Conservation (phyloP, 1,140 invertebrate species). For the Cataglyphis hispanica region DNA sequence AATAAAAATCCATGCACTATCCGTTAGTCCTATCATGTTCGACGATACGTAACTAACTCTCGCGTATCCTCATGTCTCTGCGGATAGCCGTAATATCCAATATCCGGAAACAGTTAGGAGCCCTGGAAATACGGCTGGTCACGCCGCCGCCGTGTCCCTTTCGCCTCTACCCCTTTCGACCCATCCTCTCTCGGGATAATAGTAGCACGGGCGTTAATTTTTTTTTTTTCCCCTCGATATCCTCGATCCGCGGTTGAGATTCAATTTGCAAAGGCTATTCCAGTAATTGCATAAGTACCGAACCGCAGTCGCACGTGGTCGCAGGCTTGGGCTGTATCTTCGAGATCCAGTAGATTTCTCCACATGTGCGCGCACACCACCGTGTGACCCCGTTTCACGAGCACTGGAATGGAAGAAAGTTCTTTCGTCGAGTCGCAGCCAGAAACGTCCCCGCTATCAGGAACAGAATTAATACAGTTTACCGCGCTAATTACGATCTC, state of each 20-base stretch:
- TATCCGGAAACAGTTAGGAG: slow-evolving; percentile 71
- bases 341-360: slow-evolving; percentile 56
- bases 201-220: slow-evolving; percentile 69
- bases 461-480: slow-evolving; percentile 52
- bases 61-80: slow-evolving; percentile 52
- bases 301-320: slow-evolving; percentile 73
- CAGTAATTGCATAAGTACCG: slow-evolving; percentile 75
- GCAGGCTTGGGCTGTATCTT: slow-evolving; percentile 58
- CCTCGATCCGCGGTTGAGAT: slow-evolving; percentile 67
- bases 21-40: slow-evolving; percentile 51
- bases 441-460: slow-evolving; percentile 16
- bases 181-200: background rate
- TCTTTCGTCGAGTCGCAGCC: slow-evolving; percentile 31
- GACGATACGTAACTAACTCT: slow-evolving; percentile 40
- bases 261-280: slow-evolving; percentile 77
- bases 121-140: slow-evolving; percentile 64
- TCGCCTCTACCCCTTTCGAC: slow-evolving; percentile 41
- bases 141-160: slow-evolving; percentile 44
- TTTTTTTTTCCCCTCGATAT: slow-evolving; percentile 65
- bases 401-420: slow-evolving; percentile 24
- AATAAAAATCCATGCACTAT: slow-evolving; percentile 47
- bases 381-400: slow-evolving; percentile 24
- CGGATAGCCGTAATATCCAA: slow-evolving; percentile 63
- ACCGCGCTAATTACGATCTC: slow-evolving; percentile 43
- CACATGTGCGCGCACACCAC: slow-evolving; percentile 3